These are phyloP conservation scores for Rutilus rutilus DNA, from an alignment of 2,113 vertebrate species.

Conservation along the genomic window DNA sequence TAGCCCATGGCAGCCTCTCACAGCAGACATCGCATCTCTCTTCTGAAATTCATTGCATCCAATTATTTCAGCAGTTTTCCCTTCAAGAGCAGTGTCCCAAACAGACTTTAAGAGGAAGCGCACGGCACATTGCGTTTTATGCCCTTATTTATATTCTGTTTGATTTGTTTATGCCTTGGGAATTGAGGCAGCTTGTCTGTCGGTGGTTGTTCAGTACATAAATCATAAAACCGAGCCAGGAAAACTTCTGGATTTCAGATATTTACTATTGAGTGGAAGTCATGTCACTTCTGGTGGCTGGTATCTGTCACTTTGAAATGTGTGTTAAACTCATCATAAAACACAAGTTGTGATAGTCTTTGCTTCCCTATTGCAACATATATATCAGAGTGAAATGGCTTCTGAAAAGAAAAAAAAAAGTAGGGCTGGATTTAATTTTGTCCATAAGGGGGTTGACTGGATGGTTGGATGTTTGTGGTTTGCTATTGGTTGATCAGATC, in stretches of 20 bases:
- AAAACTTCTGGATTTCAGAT: constrained; percentile 2
- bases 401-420: too few relatives aligned
- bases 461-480: too few relatives aligned
- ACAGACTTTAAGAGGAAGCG: constrained; percentile 33
- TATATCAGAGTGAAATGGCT: too few relatives aligned
- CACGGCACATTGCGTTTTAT: constrained; percentile 48
- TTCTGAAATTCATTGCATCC: constrained; percentile 46
- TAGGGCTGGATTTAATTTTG: too few relatives aligned
- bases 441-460: too few relatives aligned
- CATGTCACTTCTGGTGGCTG: neutral
- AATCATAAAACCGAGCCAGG: constrained; percentile 32
- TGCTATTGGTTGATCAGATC: too few relatives aligned
- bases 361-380: too few relatives aligned
- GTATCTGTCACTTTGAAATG: neutral
- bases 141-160: constrained; percentile 57
- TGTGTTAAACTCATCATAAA: neutral
- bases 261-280: constrained; percentile 9
- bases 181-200: constrained; percentile 41
- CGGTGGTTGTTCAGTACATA: constrained; percentile 29
- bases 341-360: neutral
- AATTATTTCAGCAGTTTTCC: constrained; percentile 51
- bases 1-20: neutral
- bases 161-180: constrained; percentile 56
- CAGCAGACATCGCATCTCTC: neutral
- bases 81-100: constrained; percentile 47